Base-by-base conservation (phyloP, 2,888 invertebrate genomes). In the Euplexia lucipara region DNA sequence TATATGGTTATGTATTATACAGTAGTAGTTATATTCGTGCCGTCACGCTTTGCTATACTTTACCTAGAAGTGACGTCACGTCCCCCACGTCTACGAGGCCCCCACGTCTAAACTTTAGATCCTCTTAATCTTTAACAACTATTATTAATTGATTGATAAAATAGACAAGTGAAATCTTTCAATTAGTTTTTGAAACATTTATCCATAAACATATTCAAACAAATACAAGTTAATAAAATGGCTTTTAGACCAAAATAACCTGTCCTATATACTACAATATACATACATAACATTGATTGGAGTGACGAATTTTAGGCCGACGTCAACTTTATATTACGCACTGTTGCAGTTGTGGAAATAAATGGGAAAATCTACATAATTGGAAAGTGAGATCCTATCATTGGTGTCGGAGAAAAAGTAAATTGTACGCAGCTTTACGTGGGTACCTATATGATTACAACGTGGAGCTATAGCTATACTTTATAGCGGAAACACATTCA, bases 291-390 rank as follows among this genome's bases (percentile, higher is more conserved):
- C 20, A 51, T 51, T 44, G 69, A 54, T 54, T 49, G 32, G 39
- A 54, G 26, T 60, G 71, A 54, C 37, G 49, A 34, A 60, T 67
- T 56, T 32, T 10, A 34, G 20, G 51, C 51, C 67, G 10, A 39
- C 52, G 9, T 48, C 65, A 52, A 67, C 47, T 44, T 54, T 20
- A 49, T 60, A 44, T 60, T 42, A 58, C 54, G 35, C 42, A 59
- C 57, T 70, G 70, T 66, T 58, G 61, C 57, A 66, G 70, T 66
- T 58, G 61, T 64, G 70, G 58, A 75, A 66, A 62, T 74, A 74
- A 70, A 70, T 74, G 70, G 74, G 34, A 74, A 74, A 75, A 75
- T 75, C 66, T 75, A 70, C 74, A 75, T 75, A 75, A 70, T 75
- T 75, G 74, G 70, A 66, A 74, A 61, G 45, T 66, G 52, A 61